A percentile compares a stretch with the other conserved stretches of the same genome.
These are phyloP conservation scores for Aphelocoma californica DNA, from an alignment of 2,797 vertebrate species.

Conservation along the genomic window DNA sequence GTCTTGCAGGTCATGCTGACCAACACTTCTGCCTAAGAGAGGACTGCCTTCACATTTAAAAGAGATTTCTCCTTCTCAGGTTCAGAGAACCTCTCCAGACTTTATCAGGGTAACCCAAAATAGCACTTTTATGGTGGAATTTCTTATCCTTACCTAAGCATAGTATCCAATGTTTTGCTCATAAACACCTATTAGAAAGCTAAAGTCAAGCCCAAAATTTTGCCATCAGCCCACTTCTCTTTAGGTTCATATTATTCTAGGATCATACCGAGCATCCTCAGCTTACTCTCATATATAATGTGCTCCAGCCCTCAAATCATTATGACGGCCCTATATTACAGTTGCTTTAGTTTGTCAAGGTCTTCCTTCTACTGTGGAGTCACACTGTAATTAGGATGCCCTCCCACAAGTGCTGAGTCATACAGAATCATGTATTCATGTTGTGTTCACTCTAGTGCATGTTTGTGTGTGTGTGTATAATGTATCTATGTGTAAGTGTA, in stretches of 20 bases:
- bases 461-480: background rate
- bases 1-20: background rate
- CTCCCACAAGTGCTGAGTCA: background rate
- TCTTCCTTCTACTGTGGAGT: background rate
- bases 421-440: background rate
- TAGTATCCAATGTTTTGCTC: background rate
- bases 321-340: too few relatives aligned
- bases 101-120: background rate
- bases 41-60: background rate
- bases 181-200: background rate
- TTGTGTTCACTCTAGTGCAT: background rate
- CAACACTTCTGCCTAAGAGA: background rate
- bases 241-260: background rate
- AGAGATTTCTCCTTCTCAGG: background rate
- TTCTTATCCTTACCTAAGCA: background rate
- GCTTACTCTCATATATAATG: background rate
- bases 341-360: background rate
- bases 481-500: background rate
- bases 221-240: background rate
- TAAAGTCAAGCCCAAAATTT: background rate
- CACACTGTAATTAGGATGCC: background rate
- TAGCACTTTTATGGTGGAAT: accelerated
- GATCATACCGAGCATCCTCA: accelerated
- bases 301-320: background rate
- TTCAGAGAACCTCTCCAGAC: background rate